Percentiles rank a stretch among this genome's conserved stretches.
Evolutionary conservation across 2,797 vertebrate species (phyloP).

Genomic region (Nyctalus aviator): DNA sequence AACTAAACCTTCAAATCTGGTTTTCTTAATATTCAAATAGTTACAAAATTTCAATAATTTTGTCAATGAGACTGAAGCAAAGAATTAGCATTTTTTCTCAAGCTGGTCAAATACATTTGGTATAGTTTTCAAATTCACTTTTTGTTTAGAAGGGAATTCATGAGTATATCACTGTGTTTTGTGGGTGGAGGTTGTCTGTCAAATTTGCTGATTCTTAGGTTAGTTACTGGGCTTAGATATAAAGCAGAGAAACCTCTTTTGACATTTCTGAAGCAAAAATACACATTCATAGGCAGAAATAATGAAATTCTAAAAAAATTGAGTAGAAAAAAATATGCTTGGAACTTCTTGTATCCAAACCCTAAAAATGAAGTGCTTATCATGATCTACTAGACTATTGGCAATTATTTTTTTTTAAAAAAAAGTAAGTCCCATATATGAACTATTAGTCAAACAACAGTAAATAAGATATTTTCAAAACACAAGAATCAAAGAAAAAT

Average conservation of each 20-base stretch:
- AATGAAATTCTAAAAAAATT: background rate
- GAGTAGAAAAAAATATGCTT: background rate
- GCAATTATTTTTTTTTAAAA: background rate
- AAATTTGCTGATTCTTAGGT: constrained; percentile 2
- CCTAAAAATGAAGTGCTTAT: background rate
- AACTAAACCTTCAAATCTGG: background rate
- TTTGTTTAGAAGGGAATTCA: background rate
- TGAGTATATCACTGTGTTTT: background rate
- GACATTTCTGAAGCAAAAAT: background rate
- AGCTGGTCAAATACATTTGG: background rate
- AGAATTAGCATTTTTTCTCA: constrained; percentile 2
- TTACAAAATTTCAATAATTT: background rate
- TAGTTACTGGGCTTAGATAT: background rate
- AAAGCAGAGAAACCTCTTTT: constrained; percentile 2
- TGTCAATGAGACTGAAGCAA: background rate
- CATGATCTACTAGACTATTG: background rate
- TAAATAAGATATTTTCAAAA: constrained; percentile 4
- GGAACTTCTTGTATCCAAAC: background rate
- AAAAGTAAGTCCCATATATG: background rate
- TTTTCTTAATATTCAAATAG: constrained; percentile 42
- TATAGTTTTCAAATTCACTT: background rate
- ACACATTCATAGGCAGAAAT: background rate
- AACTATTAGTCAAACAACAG: background rate
- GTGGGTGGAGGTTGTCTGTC: background rate
- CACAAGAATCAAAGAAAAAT: background rate